phyloP scores from a whole-genome alignment of 2,797 vertebrate species.

The Myotis pilosus region DNA sequence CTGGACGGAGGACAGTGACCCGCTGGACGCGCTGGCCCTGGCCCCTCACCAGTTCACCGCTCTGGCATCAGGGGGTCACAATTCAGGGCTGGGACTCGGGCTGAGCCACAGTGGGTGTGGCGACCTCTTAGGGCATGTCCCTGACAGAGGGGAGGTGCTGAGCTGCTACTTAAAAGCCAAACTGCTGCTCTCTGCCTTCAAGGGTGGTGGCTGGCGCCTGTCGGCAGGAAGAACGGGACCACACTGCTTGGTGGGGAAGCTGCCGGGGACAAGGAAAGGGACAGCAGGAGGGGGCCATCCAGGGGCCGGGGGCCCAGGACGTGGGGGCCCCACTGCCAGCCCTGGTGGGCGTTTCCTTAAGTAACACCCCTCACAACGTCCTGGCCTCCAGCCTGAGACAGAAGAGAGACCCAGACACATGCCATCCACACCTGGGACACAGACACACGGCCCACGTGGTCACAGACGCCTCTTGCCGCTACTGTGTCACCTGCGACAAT shows the following conservation, averaged over 20 bases:
- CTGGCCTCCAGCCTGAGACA: not conserved
- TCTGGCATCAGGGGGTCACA: not conserved
- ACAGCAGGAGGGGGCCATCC: not conserved
- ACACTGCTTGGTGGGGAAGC: accelerated
- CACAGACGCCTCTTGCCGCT: not conserved
- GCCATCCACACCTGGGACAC: too few species aligned
- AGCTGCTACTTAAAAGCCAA: not conserved
- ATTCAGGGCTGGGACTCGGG: not conserved
- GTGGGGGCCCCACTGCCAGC: not conserved
- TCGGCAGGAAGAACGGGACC: not conserved
- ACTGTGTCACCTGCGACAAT: not conserved
- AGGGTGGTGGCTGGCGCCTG: not conserved
- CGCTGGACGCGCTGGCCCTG: not conserved
- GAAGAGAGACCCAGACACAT: not conserved
- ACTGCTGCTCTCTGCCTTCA: not conserved
- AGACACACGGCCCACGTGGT: not conserved
- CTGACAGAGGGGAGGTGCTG: not conserved
- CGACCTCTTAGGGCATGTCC: not conserved
- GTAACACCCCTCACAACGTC: accelerated
- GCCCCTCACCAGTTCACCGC: not conserved
- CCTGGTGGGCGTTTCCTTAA: not conserved
- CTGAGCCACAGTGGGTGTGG: accelerated
- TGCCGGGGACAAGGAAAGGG: accelerated
- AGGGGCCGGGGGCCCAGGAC: too few species aligned
- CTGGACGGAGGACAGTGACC: not conserved